These are phyloP conservation scores for Pseudorhombus dupliciocellatus DNA, from an alignment of 2,113 vertebrate species.

Conservation along the genomic window DNA sequence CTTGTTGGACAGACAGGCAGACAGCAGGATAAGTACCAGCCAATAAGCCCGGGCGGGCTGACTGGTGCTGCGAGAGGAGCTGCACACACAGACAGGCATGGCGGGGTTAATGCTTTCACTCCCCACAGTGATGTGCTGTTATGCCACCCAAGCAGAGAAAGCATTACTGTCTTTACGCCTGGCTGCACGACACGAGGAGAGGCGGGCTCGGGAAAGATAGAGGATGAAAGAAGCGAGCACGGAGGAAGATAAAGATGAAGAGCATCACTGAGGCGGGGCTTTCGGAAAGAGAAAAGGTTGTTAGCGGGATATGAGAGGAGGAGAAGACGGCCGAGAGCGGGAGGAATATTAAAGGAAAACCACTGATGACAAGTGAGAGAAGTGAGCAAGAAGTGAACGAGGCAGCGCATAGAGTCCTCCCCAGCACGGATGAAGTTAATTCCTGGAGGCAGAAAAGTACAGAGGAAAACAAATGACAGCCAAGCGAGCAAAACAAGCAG, in stretches of 20 bases:
- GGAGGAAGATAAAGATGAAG: conserved; percentile 50
- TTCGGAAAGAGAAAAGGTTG: conserved; percentile 28
- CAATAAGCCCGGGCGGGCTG: conserved; percentile 53
- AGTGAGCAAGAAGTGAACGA: conserved; percentile 35
- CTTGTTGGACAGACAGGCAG: conserved; percentile 68
- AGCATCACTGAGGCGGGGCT: conserved; percentile 45
- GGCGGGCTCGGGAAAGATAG: conserved; percentile 48
- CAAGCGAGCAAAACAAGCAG: conserved; percentile 60
- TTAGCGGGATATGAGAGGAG: conserved; percentile 20
- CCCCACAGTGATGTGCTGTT: conserved; percentile 79
- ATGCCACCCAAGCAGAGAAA: conserved; percentile 80
- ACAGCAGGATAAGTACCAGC: conserved; percentile 57
- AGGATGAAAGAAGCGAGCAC: conserved; percentile 46
- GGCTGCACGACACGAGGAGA: conserved; percentile 71
- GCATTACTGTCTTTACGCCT: conserved; percentile 81
- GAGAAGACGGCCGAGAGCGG: conserved; percentile 5
- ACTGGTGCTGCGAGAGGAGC: conserved; percentile 65
- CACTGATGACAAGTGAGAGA: conserved; percentile 28
- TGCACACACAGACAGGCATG: conserved; percentile 63
- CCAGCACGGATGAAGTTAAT: conserved; percentile 51
- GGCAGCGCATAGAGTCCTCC: conserved; percentile 12
- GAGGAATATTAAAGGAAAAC: conserved; percentile 18
- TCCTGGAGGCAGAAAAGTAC: conserved; percentile 58
- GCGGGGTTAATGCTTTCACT: conserved; percentile 77
- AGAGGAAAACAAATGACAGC: conserved; percentile 69